Percentiles rank a stretch among this genome's conserved stretches.
phyloP scores from a whole-genome alignment of 2,888 invertebrate genomes.

The Eledone cirrhosa region DNA sequence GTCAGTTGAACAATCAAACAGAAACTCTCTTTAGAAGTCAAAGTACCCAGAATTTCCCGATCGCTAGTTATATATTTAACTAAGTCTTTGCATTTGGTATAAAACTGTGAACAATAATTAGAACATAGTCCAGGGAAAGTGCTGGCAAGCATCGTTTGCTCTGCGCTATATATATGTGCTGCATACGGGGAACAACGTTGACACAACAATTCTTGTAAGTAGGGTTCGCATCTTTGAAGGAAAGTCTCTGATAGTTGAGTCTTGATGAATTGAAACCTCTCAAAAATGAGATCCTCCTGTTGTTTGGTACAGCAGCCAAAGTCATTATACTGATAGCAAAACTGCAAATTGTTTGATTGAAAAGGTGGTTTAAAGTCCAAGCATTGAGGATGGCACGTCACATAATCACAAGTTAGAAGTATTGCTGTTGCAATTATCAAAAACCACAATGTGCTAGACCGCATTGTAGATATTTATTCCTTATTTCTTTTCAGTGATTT shows the following conservation, averaged over 20 bases:
- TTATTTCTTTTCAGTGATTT: not conserved
- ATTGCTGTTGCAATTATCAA: not conserved
- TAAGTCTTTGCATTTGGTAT: constrained; percentile 45
- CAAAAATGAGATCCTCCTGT: constrained; percentile 42
- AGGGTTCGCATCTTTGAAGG: constrained; percentile 44
- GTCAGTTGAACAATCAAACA: constrained; percentile 42
- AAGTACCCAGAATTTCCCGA: constrained; percentile 27
- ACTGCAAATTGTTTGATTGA: constrained; percentile 40
- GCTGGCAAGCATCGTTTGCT: constrained; percentile 42
- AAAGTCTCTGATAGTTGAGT: constrained; percentile 32
- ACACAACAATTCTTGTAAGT: constrained; percentile 53
- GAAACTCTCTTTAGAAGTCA: constrained; percentile 40
- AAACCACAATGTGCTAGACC: not conserved
- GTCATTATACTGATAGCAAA: constrained; percentile 54
- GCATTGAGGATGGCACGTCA: constrained; percentile 56
- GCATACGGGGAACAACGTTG: constrained; percentile 63
- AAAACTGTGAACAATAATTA: constrained; percentile 50
- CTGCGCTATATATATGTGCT: constrained; percentile 60
- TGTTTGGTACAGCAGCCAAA: constrained; percentile 59
- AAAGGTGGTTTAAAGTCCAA: constrained; percentile 61
- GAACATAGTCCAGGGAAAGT: constrained; percentile 59
- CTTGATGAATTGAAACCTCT: constrained; percentile 39
- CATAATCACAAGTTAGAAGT: not conserved
- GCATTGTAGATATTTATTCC: not conserved
- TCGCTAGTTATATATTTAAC: constrained; percentile 45